Conservation (phyloP, 2,888 invertebrate genomes). For the Cheilosia pagana region DNA sequence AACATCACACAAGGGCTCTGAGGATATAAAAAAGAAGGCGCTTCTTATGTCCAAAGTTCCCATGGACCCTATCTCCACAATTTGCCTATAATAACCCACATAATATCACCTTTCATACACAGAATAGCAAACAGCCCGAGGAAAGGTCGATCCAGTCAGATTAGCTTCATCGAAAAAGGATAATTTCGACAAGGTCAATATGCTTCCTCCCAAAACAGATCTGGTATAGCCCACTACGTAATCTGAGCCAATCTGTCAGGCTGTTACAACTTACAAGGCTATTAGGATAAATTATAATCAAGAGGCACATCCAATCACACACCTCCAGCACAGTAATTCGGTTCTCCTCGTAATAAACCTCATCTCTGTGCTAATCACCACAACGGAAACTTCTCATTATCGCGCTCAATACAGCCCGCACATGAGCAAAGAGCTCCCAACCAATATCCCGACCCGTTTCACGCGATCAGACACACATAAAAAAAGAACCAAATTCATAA, state of each 20-base stretch:
- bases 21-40: neutral
- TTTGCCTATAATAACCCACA: neutral
- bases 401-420: conserved; percentile 8
- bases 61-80: neutral
- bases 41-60: neutral
- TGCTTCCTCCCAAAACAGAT: neutral
- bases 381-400: conserved; percentile 60
- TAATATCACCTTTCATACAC: neutral
- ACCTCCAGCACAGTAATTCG: conserved; percentile 23
- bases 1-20: neutral
- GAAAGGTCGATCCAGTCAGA: neutral
- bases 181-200: conserved; percentile 25
- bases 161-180: neutral
- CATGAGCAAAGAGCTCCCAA: conserved; percentile 8
- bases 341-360: conserved; percentile 48
- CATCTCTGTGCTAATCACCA: conserved; percentile 51
- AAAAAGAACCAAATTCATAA: conserved; percentile 39
- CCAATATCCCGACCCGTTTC: conserved; percentile 28
- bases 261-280: conserved; percentile 27
- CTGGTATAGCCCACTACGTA: neutral
- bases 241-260: conserved; percentile 38
- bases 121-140: neutral
- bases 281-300: conserved; percentile 41
- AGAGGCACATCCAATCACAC: conserved; percentile 27
- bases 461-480: conserved; percentile 54